A percentile compares a stretch with the other conserved stretches of the same genome.
phyloP scores from a whole-genome alignment of 2,888 invertebrate species.

The Parnassius mnemosyne region DNA sequence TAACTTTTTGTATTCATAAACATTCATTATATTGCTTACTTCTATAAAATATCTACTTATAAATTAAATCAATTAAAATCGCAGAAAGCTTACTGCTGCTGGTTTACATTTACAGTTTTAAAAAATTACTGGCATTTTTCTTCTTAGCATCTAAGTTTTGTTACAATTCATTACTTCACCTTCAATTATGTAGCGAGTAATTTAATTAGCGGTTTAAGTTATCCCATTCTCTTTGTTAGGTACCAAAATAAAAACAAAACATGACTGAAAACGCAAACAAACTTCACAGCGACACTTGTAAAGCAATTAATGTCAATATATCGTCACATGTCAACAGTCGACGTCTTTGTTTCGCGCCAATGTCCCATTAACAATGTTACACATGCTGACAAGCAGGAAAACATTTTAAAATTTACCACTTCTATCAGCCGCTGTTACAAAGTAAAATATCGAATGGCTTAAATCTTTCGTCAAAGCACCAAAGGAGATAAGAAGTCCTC shows the following conservation, averaged over 20 bases:
- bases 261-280: conserved; percentile 36
- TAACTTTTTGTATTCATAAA: conserved; percentile 30
- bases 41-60: no score
- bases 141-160: not conserved
- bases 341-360: conserved; percentile 61
- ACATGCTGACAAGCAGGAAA: conserved; percentile 34
- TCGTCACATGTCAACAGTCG: conserved; percentile 66
- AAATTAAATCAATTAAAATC: no score
- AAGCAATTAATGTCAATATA: conserved; percentile 75
- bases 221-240: conserved; percentile 30
- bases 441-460: conserved; percentile 39
- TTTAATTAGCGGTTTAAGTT: conserved; percentile 63
- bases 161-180: conserved; percentile 52
- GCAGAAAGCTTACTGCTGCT: no score
- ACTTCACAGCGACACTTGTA: conserved; percentile 50
- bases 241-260: conserved; percentile 36
- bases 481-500: conserved; percentile 14
- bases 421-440: conserved; percentile 30
- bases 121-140: not conserved
- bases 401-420: conserved; percentile 35
- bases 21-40: no score
- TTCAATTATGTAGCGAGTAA: conserved; percentile 55
- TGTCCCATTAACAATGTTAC: conserved; percentile 40
- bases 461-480: conserved; percentile 26
- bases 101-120: not conserved